phyloP scores from a whole-genome alignment of 2,113 vertebrate genomes.

The Corythornis vintsioides region DNA sequence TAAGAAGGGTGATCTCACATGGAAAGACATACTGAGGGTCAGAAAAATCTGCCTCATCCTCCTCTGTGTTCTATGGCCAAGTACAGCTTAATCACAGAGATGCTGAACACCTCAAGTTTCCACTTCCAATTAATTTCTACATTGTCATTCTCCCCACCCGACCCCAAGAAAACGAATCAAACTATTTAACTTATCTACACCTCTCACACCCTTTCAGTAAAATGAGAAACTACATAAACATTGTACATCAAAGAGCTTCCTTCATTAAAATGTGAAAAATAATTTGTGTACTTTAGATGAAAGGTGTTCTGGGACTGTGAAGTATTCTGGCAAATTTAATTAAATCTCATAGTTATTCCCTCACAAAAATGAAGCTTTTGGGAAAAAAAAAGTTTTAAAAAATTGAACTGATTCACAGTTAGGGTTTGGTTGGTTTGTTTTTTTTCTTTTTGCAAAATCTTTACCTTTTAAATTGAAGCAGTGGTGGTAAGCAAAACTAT shows the following conservation, averaged over 20 bases:
- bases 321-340: conserved; percentile 56
- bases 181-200: conserved; percentile 31
- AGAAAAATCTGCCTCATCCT: neutral
- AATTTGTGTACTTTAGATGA: conserved; percentile 59
- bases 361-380: conserved; percentile 20
- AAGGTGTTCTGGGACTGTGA: conserved; percentile 53
- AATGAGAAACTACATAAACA: neutral
- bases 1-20: neutral
- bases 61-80: neutral
- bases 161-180: neutral
- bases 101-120: neutral
- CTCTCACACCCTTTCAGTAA: conserved; percentile 12
- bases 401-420: neutral
- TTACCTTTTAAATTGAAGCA: neutral
- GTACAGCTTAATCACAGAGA: neutral
- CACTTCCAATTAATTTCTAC: neutral
- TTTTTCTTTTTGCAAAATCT: neutral
- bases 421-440: neutral
- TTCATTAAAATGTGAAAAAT: conserved; percentile 62
- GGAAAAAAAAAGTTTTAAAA: neutral
- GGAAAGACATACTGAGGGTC: neutral
- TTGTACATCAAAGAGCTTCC: conserved; percentile 49
- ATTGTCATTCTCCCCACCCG: neutral
- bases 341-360: conserved; percentile 31
- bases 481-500: neutral